Conservation (phyloP, 2,888 invertebrate species). For the Tromatobia lineatoria region DNA sequence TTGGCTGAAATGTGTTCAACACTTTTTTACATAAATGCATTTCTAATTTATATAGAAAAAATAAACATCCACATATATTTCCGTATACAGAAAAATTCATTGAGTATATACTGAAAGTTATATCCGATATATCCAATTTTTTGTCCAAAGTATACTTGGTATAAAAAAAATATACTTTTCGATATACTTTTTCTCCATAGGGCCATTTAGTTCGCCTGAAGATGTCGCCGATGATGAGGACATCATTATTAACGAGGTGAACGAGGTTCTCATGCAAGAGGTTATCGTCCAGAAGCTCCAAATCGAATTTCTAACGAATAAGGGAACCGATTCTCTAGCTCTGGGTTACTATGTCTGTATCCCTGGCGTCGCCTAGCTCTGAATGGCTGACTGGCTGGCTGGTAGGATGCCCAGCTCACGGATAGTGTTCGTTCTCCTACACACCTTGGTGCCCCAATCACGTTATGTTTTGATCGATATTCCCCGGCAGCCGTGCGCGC, state of each 20-base stretch:
- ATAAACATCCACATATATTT: no score
- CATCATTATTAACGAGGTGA: constrained; percentile 24
- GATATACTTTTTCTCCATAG: no score
- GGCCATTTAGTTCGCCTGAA: neutral
- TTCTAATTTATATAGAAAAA: no score
- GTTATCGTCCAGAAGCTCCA: constrained; percentile 7
- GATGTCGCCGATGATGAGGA: neutral
- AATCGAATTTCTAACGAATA: constrained; percentile 56
- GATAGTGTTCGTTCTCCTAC: neutral
- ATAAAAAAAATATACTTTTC: no score
- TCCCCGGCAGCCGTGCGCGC: constrained; percentile 18
- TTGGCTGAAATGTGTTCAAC: no score
- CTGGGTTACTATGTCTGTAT: neutral
- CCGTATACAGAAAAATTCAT: no score
- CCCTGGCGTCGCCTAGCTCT: neutral
- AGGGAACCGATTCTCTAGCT: constrained; percentile 15
- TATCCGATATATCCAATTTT: no score
- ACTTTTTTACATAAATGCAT: no score
- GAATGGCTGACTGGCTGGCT: neutral
- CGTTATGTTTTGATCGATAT: constrained; percentile 53
- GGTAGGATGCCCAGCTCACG: neutral
- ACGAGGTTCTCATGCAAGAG: constrained; percentile 16
- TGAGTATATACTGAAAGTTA: no score
- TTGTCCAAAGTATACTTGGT: no score
- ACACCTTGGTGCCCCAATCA: constrained; percentile 42